phyloP scores from a whole-genome alignment of 2,888 invertebrate species.

The Ommatoiulus sabulosus region DNA sequence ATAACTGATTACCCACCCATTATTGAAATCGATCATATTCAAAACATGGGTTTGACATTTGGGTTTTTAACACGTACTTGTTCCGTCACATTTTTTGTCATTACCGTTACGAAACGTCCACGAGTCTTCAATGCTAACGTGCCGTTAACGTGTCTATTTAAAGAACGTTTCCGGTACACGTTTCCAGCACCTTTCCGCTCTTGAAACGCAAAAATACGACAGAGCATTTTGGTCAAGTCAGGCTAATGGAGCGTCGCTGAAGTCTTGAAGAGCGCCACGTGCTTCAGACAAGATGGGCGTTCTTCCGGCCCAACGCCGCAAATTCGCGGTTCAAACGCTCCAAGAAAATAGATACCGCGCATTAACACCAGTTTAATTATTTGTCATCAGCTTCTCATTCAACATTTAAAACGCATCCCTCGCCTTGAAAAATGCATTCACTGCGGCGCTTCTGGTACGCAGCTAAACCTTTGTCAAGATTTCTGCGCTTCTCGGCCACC shows the following conservation, averaged over 20 bases:
- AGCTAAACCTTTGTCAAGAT: neutral
- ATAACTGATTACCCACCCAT: no score
- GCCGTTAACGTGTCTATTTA: no score
- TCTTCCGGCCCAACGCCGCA: neutral
- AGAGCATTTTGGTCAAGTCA: neutral
- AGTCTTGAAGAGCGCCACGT: neutral
- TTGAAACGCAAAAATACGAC: no score
- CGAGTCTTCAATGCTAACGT: no score
- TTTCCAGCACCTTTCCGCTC: no score
- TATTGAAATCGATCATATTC: no score
- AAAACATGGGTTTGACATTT: no score
- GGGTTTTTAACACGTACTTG: no score
- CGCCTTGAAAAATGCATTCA: neutral
- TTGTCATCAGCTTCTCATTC: conserved; percentile 31
- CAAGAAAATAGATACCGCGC: neutral
- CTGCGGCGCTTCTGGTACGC: neutral
- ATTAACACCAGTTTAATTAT: neutral
- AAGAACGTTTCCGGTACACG: no score
- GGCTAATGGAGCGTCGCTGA: neutral
- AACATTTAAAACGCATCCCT: conserved; percentile 5
- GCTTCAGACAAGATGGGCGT: neutral
- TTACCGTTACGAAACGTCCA: no score
- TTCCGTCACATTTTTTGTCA: no score
- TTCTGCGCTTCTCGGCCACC: neutral
- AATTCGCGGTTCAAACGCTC: neutral